Evolutionary conservation across 2,113 vertebrate species (phyloP), one percentile per base, ranked within the genome.

Genomic region (Platycercus adscitus): DNA sequence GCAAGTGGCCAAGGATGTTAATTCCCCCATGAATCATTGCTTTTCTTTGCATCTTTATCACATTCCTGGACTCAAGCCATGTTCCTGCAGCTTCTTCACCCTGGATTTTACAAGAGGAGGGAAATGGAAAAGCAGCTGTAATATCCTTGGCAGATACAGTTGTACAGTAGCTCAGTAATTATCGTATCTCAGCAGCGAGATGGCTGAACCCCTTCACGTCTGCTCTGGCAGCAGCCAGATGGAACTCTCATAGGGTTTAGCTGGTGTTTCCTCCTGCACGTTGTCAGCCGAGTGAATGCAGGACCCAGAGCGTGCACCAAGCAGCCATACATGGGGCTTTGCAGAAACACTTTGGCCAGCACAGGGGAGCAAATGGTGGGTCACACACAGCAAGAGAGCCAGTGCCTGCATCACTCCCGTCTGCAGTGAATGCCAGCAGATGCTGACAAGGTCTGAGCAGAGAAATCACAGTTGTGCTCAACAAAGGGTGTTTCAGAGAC

Each of bases 31-130:
- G 58, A 90, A 70, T 46, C 1, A 0, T 4, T 41, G 19, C 15
- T 92, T 86, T 81, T 52, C 56, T 72, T 94, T 96, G 82, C 46
- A 89, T 95, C 86, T 96, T 90, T 70, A 96, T 93, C 91, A 80
- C 78, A 91, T 86, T 96, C 83, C 94, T 94, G 58, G 91, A 88
- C 37, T 11, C 69, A 73, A 85, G 78, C 94, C 91, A 73, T 7
- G 47, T 52, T 78, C 61, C 80, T 75, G 61, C 58, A 94, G 68
- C 71, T 88, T 93, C 91, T 87, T 96, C 60, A n/a, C 55, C 75
- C 84, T 92, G n/a, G 17, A 43, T 89, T 95, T 95, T 91, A 76
- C 39, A 73, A 79, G 73, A 44, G 46, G 33, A 75, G 64, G 28
- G 73, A 81, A 82, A 47, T n/a, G 58, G 81, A 86, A 83, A 80